Conservation (phyloP, 2,113 vertebrate species). For the Agapornis roseicollis region DNA sequence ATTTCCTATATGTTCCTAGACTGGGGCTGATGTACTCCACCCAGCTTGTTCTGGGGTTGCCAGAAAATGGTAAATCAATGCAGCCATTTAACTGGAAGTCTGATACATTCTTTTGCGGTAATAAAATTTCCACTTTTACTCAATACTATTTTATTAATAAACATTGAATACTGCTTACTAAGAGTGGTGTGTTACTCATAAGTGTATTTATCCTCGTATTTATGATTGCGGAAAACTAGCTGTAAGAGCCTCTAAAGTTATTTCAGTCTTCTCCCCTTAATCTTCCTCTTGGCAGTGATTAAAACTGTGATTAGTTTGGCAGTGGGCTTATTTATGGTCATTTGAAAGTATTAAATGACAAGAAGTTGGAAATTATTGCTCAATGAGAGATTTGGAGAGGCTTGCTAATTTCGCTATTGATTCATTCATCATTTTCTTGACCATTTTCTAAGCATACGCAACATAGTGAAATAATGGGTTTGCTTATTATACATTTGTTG, state of each 20-base stretch:
- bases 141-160: not conserved
- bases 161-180: not conserved
- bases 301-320: not conserved
- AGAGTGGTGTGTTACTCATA: not conserved
- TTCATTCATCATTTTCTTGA: not conserved
- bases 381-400: not conserved
- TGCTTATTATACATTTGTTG: not conserved
- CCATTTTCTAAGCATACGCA: not conserved
- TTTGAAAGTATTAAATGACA: not conserved
- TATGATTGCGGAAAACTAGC: not conserved
- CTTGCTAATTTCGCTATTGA: not conserved
- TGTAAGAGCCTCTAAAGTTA: not conserved
- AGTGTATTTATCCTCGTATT: not conserved
- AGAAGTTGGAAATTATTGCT: slow-evolving; percentile 3
- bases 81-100: not conserved
- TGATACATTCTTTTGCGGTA: not conserved
- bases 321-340: not conserved
- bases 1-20: not conserved
- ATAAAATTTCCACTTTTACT: not conserved
- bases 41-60: not conserved
- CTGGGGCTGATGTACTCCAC: not conserved
- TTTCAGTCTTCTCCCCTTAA: not conserved
- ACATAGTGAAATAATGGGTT: not conserved
- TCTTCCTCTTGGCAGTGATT: not conserved
- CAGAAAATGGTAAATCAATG: not conserved